A percentile compares a stretch with the other conserved stretches of the same genome.
phyloP scores from a whole-genome alignment of 2,888 invertebrate species.

The Agrypnus murinus region DNA sequence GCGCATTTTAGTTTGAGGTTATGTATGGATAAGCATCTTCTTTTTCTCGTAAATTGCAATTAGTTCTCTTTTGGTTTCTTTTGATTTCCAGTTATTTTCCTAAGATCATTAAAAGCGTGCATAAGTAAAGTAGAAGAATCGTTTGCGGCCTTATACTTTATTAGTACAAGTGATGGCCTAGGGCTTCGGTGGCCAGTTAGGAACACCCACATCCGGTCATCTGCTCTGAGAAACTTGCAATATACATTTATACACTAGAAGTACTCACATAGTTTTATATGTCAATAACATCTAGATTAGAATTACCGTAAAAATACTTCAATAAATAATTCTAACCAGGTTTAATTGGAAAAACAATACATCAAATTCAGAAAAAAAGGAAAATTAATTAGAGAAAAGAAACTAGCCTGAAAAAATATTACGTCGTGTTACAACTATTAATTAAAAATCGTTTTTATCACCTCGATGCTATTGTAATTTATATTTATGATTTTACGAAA shows the following conservation, averaged over 20 bases:
- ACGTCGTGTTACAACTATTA: conserved; percentile 34
- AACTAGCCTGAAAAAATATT: not conserved
- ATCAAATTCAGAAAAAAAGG: not conserved
- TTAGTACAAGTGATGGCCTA: conserved; percentile 34
- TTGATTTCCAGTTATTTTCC: no score
- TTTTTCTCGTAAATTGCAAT: no score
- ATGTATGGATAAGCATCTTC: no score
- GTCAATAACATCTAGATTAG: conserved; percentile 39
- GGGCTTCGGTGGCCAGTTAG: conserved; percentile 46
- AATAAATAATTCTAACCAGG: not conserved
- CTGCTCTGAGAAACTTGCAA: conserved; percentile 42
- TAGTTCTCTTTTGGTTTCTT: not conserved
- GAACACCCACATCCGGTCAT: conserved; percentile 55
- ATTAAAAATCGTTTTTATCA: conserved; percentile 47
- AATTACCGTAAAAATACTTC: conserved; percentile 33
- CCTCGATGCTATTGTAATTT: conserved; percentile 22
- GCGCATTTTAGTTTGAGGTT: no score
- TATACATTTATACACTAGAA: conserved; percentile 24
- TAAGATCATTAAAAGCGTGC: conserved; percentile 27
- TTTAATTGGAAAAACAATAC: conserved; percentile 8
- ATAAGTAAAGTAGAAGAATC: conserved; percentile 15
- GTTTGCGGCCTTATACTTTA: conserved; percentile 34
- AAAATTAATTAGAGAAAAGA: conserved; percentile 38
- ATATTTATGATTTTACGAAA: conserved; percentile 38
- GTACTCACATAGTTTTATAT: conserved; percentile 45